Evolutionary conservation across 2,888 invertebrate genomes (phyloP).

Genomic region (Ochropleura leucogaster): DNA sequence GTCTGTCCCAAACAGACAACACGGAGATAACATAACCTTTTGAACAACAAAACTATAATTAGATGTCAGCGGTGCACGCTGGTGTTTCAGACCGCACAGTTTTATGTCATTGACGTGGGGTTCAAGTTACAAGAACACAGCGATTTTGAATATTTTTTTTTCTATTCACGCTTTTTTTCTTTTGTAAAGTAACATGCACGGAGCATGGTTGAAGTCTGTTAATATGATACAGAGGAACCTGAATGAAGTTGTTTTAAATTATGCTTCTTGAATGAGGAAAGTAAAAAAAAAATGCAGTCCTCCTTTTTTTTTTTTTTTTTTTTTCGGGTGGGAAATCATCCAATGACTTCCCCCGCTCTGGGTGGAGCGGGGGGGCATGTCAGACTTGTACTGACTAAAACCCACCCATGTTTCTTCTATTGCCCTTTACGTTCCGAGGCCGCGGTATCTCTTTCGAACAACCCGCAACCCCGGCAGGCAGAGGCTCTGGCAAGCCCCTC

Average conservation of each 20-base stretch:
- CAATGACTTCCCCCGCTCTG: too few relatives aligned
- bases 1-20: background rate
- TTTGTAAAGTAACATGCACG: background rate
- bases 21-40: constrained; percentile 32
- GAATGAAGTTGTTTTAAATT: background rate
- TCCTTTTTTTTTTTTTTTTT: too few relatives aligned
- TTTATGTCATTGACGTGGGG: constrained; percentile 59
- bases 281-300: background rate
- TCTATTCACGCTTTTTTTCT: background rate
- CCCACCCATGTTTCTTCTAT: too few relatives aligned
- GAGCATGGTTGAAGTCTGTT: too few relatives aligned
- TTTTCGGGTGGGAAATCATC: too few relatives aligned
- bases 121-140: constrained; percentile 20
- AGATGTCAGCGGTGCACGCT: constrained; percentile 65
- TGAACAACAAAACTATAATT: constrained; percentile 66
- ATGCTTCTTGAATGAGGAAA: background rate
- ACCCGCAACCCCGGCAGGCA: too few relatives aligned
- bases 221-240: background rate
- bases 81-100: constrained; percentile 64
- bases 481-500: too few relatives aligned
- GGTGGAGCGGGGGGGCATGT: too few relatives aligned
- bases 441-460: too few relatives aligned
- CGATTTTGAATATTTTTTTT: constrained; percentile 12
- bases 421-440: too few relatives aligned
- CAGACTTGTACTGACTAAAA: too few relatives aligned